Base-by-base conservation (phyloP, 2,113 vertebrate genomes). In the Megaleporinus macrocephalus region DNA sequence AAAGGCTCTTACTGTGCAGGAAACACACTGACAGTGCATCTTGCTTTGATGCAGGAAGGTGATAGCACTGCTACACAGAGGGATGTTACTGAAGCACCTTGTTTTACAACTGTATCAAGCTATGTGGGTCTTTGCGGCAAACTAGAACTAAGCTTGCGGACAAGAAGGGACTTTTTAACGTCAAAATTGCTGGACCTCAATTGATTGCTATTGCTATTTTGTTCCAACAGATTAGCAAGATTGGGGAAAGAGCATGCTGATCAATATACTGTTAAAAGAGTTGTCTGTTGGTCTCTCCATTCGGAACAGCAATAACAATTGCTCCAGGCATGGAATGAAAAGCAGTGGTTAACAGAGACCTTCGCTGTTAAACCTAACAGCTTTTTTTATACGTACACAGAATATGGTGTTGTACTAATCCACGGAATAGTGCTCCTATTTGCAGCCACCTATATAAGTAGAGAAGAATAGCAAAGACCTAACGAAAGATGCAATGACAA, bases 1-100 rank as follows among this genome's bases (percentile, higher is more conserved):
- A 59, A 61, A 61, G 57, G 57, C 57, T 24, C 57, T 61, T 61
- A 61, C 57, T 61, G 57, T n/a, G 57, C 57, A 61, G 57, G 57
- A 61, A 61, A 61, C 20, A 61, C 57, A 61, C 57, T 61, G 57
- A 61, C 57, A 61, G 57, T 61, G 57, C 57, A 61, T 26, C n/a
- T 26, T 11, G 22, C 24, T 61, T 61, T 61, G 57, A 61, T 61
- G 22, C 57, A 61, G 57, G 9, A 18, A 11, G 7, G 57, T 26
- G 57, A 24, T 61, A 26, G n/a, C 12, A 26, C 57, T 11, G 3
- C 10, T 24, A 24, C 57, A 61, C 57, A 22, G 53, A 55, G 53
- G 20, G 53, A 7, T 22, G 22, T 22, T 7, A 55, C 53, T 55
- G 49, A 51, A 51, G 49, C 22, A 57, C 55, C 55, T 57, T 57